phyloP scores from a whole-genome alignment of 2,888 invertebrate genomes.

The Lepidonotus clava region DNA sequence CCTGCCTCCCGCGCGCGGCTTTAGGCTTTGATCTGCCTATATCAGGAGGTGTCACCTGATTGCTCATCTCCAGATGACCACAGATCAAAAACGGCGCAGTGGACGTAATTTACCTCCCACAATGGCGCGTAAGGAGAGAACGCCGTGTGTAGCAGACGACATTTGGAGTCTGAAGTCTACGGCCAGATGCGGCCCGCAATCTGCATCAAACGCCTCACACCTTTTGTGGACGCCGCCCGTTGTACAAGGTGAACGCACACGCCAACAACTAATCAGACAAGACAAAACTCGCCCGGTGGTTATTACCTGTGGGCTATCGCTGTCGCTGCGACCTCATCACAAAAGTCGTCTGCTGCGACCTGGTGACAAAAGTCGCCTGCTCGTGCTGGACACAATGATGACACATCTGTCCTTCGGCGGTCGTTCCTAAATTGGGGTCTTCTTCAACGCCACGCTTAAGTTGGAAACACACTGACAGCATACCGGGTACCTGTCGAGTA shows the following conservation, averaged over 20 bases:
- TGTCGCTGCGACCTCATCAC: background rate
- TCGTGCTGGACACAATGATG: background rate
- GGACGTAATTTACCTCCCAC: conserved; percentile 35
- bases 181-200: conserved; percentile 24
- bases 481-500: too few relatives aligned
- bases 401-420: background rate
- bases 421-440: too few relatives aligned
- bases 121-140: background rate
- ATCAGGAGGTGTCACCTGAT: conserved; percentile 30
- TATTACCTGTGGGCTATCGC: conserved; percentile 9
- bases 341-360: conserved; percentile 21
- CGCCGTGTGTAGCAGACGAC: background rate
- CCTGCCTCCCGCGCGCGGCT: background rate
- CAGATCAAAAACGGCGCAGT: conserved; percentile 33
- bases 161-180: background rate
- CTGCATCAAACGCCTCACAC: conserved; percentile 39
- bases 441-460: too few relatives aligned
- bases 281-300: conserved; percentile 25
- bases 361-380: conserved; percentile 35
- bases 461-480: too few relatives aligned
- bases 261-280: conserved; percentile 32
- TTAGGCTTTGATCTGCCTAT: conserved; percentile 13
- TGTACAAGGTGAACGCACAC: background rate
- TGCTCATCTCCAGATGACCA: conserved; percentile 34
- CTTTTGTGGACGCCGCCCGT: background rate